phyloP scores from a whole-genome alignment of 2,888 invertebrate genomes.

The Eupelmus urozonus region DNA sequence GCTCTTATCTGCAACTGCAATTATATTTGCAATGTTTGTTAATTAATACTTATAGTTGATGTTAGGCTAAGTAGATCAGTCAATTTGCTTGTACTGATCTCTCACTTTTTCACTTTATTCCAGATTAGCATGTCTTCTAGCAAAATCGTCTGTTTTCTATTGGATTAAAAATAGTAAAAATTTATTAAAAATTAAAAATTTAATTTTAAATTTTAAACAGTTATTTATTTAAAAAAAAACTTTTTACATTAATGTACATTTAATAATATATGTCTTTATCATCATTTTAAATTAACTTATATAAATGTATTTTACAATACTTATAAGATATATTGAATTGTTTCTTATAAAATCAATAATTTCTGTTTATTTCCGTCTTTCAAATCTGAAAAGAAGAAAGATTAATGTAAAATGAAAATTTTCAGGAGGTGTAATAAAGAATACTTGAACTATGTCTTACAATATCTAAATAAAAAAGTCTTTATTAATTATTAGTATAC shows the following conservation, averaged over 20 bases:
- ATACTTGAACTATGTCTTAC: neutral
- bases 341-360: no score
- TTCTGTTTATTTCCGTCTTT: no score
- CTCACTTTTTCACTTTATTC: constrained; percentile 2
- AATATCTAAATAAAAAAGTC: no score
- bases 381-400: no score
- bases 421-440: no score
- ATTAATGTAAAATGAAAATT: no score
- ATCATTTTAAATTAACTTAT: neutral
- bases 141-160: neutral
- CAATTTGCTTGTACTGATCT: neutral
- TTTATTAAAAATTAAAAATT: constrained; percentile 4
- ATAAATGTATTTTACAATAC: neutral
- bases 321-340: neutral
- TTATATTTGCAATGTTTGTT: constrained; percentile 28
- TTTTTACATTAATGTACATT: constrained; percentile 17
- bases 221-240: constrained; percentile 15
- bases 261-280: constrained; percentile 1
- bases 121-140: neutral
- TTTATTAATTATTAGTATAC: no score
- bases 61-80: constrained; percentile 12
- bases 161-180: neutral
- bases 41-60: constrained; percentile 23
- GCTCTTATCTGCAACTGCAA: constrained; percentile 17
- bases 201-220: constrained; percentile 20